phyloP scores from a whole-genome alignment of 2,113 vertebrate genomes.

The Aegithalos caudatus region DNA sequence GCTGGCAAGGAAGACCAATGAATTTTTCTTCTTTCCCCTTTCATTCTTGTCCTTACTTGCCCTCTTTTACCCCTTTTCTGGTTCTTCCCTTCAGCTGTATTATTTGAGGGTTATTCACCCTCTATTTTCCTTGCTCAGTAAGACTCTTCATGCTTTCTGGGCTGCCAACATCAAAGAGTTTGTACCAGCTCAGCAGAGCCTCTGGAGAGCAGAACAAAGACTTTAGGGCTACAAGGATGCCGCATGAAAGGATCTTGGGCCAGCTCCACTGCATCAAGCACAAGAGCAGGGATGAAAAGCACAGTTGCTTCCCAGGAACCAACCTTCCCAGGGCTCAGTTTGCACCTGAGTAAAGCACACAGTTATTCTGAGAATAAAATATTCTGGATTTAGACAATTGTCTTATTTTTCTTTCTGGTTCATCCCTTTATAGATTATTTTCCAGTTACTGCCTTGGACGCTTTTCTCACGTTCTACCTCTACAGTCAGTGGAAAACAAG shows the following conservation, averaged over 20 bases:
- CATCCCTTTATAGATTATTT: not conserved
- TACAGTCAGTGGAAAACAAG: not conserved
- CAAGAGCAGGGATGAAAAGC: not conserved
- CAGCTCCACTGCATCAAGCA: not conserved
- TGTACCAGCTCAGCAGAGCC: not conserved
- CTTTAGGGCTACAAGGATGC: not conserved
- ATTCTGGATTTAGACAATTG: not conserved
- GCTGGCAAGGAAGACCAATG: not conserved
- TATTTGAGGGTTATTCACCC: not conserved
- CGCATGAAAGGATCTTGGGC: not conserved
- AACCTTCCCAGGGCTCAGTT: not conserved
- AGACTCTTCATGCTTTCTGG: not conserved
- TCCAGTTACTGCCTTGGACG: not conserved
- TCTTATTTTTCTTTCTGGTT: not conserved
- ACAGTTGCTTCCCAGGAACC: not conserved
- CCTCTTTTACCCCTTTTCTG: not conserved
- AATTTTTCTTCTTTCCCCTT: not conserved
- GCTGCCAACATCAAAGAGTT: not conserved
- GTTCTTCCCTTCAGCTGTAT: not conserved
- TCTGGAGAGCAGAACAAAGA: not conserved
- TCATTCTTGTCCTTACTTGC: not conserved
- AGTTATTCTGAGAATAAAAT: not conserved
- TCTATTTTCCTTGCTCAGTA: not conserved
- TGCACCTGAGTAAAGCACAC: not conserved
- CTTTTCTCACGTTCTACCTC: not conserved